phyloP scores from a whole-genome alignment of 2,113 vertebrate genomes.

The Procavia capensis region DNA sequence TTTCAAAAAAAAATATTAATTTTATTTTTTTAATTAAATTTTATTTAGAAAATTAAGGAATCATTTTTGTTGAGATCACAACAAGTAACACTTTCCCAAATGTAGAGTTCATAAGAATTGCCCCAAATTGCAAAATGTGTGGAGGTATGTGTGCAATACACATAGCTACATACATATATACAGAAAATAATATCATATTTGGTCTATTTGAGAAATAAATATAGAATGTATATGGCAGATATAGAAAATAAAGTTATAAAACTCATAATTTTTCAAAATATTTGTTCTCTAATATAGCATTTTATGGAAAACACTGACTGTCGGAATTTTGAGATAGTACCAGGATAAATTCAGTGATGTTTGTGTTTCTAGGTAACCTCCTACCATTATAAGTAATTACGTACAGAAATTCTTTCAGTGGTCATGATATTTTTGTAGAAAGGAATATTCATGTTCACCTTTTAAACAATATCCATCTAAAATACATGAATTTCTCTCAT shows the following conservation, averaged over 20 bases:
- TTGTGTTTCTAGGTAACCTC: not conserved
- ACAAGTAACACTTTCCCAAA: slow-evolving; percentile 56
- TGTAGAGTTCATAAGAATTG: not conserved
- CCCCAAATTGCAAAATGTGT: not conserved
- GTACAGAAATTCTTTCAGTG: not conserved
- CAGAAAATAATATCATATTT: slow-evolving; percentile 45
- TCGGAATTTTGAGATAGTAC: slow-evolving; percentile 10
- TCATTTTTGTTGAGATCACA: not conserved
- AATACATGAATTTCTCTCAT: not conserved
- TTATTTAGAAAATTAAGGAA: not conserved
- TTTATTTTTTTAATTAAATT: not conserved
- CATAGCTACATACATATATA: too few relatives aligned
- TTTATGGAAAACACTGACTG: slow-evolving; percentile 1
- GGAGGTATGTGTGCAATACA: not conserved
- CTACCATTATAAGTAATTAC: not conserved
- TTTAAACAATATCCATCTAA: not conserved
- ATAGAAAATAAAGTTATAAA: not conserved
- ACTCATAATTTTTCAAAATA: slow-evolving; percentile 10
- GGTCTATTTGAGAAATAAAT: slow-evolving; percentile 8
- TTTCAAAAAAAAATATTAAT: too few relatives aligned
- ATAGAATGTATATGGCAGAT: slow-evolving; percentile 28
- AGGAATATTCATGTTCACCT: not conserved
- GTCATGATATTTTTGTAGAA: not conserved
- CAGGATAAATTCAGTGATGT: not conserved
- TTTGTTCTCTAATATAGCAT: slow-evolving; percentile 8